Evolutionary conservation across 2,797 vertebrate species (phyloP).

Genomic region (Phaenicophaeus curvirostris): DNA sequence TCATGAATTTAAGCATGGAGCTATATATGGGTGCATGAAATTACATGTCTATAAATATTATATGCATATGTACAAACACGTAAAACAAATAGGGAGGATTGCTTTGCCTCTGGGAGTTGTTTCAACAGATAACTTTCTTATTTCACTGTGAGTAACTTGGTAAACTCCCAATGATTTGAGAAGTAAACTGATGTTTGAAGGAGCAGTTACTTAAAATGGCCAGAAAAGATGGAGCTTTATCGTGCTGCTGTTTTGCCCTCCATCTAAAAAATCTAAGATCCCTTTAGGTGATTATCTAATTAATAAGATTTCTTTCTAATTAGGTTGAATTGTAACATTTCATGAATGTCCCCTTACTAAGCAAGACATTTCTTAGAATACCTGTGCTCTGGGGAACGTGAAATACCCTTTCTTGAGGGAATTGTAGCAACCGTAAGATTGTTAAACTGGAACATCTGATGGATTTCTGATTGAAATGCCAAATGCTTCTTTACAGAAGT

Average conservation of each 20-base stretch:
- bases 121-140: neutral
- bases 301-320: conserved; percentile 69
- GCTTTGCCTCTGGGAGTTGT: neutral
- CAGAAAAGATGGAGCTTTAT: neutral
- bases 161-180: neutral
- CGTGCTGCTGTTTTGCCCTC: conserved; percentile 35
- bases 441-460: conserved; percentile 61
- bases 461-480: conserved; percentile 48
- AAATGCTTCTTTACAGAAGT: conserved; percentile 9
- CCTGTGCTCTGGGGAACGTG: conserved; percentile 36
- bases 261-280: conserved; percentile 51
- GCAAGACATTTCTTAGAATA: conserved; percentile 62
- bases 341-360: conserved; percentile 47
- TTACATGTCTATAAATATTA: neutral
- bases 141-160: neutral
- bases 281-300: conserved; percentile 65
- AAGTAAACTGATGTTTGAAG: neutral
- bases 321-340: conserved; percentile 72
- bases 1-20: neutral
- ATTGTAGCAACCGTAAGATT: conserved; percentile 50
- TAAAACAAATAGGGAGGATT: neutral
- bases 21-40: neutral
- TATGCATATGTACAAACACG: neutral
- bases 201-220: neutral
- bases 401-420: conserved; percentile 56